Evolutionary conservation across 2,797 vertebrate genomes (phyloP), one percentile per base, ranked within the genome.

Genomic region (Spheniscus humboldti): DNA sequence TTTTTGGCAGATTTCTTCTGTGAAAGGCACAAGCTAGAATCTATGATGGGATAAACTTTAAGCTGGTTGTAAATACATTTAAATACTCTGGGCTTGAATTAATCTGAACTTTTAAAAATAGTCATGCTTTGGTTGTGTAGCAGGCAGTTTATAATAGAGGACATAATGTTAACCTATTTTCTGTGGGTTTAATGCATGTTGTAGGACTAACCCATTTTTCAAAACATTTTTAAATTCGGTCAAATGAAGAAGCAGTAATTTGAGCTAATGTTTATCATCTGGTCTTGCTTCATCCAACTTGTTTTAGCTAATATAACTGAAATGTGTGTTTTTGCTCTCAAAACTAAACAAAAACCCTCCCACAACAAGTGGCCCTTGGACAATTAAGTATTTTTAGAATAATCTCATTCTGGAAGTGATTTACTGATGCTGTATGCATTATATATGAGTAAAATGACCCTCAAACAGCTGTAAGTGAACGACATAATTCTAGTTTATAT

Each of bases 21-120:
- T 89, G 91, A 90, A 85, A 78, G 68, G 84, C 86, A 9, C 92
- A 93, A 89, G 52, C 67, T 91, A 71, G 78, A 82, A 67, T 79
- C 88, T 82, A 4, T 69, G 88, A 82, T 74, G 84, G 71, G 91
- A 92, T 96, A 82, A 93, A 82, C 50, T 82, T 94, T 95, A 96
- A 96, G 81, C 94, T 87, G 84, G 24, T 92, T 96, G 85, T 87
- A 96, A 97, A 89, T 94, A 91, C 74, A 37, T 89, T 79, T 92
- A 92, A 91, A 88, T 96, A 78, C 76, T 86, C 66, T 7, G 45
- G 39, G 55, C 71, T 89, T 63, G 52, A 87, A 67, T 87, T 92
- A 93, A 94, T 93, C 86, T 63, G 67, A 87, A 87, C 71, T 91
- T 87, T 30, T 69, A 59, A 79, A 87, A 91, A 71, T 69, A 79